These are phyloP conservation scores for Cenopis cana DNA, from an alignment of 2,888 invertebrate genomes.

Conservation along the genomic window DNA sequence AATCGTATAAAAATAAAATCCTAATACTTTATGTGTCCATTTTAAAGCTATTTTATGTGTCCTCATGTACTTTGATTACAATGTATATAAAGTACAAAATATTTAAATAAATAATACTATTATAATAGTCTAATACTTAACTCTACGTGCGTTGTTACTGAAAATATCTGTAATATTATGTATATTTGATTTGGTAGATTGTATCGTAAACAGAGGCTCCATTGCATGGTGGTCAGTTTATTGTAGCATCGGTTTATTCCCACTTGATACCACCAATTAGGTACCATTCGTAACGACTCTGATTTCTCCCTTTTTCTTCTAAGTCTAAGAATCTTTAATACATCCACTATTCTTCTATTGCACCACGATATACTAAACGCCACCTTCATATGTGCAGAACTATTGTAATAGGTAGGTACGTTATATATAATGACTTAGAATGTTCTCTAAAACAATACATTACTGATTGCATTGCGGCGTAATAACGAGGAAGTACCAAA, in stretches of 20 bases:
- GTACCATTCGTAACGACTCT: too few species aligned
- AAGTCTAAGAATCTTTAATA: too few species aligned
- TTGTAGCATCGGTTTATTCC: background rate
- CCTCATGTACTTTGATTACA: slow-evolving; percentile 35
- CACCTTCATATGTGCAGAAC: background rate
- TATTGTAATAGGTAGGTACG: background rate
- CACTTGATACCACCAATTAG: too few species aligned
- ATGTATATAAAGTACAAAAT: slow-evolving; percentile 41
- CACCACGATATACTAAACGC: background rate
- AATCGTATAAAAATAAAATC: slow-evolving; percentile 32
- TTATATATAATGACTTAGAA: background rate
- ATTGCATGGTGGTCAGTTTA: background rate
- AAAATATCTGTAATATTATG: slow-evolving; percentile 31
- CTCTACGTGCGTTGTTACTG: slow-evolving; percentile 33
- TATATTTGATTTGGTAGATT: slow-evolving; percentile 6
- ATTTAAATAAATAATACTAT: slow-evolving; percentile 40
- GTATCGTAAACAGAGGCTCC: background rate
- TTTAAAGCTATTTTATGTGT: slow-evolving; percentile 42
- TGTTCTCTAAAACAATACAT: background rate
- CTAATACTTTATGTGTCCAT: slow-evolving; percentile 29
- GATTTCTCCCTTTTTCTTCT: too few species aligned
- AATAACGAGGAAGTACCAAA: background rate
- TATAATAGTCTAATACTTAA: slow-evolving; percentile 35
- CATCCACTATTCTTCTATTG: background rate
- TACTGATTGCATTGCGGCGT: background rate